These are phyloP conservation scores for Herminia tarsipennalis DNA, from an alignment of 2,888 invertebrate genomes.

Conservation along the genomic window DNA sequence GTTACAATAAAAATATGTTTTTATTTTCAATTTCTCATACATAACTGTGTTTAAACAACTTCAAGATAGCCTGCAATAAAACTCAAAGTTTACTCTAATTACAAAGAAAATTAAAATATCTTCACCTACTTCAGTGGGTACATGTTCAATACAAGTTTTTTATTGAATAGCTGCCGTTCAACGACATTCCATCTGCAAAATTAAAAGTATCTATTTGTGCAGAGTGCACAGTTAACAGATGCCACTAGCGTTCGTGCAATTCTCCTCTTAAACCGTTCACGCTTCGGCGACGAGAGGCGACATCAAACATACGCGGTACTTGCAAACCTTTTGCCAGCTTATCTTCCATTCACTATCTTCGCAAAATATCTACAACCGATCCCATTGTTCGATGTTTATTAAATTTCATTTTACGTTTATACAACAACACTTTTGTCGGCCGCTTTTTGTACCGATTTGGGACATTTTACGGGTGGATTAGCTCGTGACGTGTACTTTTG, in stretches of 20 bases:
- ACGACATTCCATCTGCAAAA: constrained; percentile 80
- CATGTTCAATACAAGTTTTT: constrained; percentile 46
- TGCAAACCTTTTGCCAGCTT: constrained; percentile 84
- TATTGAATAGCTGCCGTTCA: constrained; percentile 47
- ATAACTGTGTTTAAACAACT: constrained; percentile 3
- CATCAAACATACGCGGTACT: constrained; percentile 81
- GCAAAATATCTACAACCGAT: constrained; percentile 75
- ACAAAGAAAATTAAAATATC: constrained; percentile 23
- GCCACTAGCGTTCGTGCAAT: constrained; percentile 79
- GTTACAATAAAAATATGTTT: not conserved
- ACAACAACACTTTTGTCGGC: constrained; percentile 85
- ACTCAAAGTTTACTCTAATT: constrained; percentile 11
- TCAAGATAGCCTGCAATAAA: constrained; percentile 2
- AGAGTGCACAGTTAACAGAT: constrained; percentile 80
- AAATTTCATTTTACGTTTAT: constrained; percentile 85
- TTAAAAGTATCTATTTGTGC: constrained; percentile 81
- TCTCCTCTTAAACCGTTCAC: constrained; percentile 81
- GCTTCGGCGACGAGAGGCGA: constrained; percentile 80
- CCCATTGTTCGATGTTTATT: constrained; percentile 82
- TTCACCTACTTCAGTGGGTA: constrained; percentile 25
- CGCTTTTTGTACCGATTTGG: constrained; percentile 79
- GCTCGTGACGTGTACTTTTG: constrained; percentile 74
- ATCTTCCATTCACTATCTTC: constrained; percentile 82
- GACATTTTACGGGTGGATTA: constrained; percentile 85
- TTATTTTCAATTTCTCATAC: constrained; percentile 6